Evolutionary conservation across 2,113 vertebrate genomes (phyloP), one percentile per base, ranked within the genome.

Genomic region (Pelodiscus sinensis): DNA sequence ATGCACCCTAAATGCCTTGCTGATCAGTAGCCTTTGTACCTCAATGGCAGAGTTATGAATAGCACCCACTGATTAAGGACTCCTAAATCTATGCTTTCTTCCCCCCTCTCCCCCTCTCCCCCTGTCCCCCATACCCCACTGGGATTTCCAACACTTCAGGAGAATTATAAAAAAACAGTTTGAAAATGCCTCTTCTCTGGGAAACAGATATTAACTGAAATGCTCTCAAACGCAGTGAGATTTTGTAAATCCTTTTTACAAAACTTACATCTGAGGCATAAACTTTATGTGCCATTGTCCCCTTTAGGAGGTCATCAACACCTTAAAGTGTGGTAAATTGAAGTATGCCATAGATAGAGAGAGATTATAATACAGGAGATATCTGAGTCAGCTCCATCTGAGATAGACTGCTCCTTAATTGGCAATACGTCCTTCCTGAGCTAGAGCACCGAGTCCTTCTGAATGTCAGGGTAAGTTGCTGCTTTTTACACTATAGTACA

Each of bases 201-300:
- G 6, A 5, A 4, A 86, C 0, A 4, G 1, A 2, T 5, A 8
- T 68, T 60, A 19, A 44, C 85, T 82, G 21, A 52, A 5, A 35
- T 19, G 4, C 9, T 88, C 85, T 16, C 82, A 2, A 57, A 24
- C 16, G 52, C 1, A 2, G 6, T 2, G 71, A 6, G 11, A 9
- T 75, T 1, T 38, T 65, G 2, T 7, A 19, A 1, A 24, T 31
- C 44, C 1, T 0, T 62, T 82, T 58, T 57, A 14, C 54, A 90
- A 79, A 10, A 55, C 44, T 68, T 57, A 13, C 5, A 14, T 18
- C 2, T 4, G 51, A 12, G 75, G 27, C 51, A 68, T 31, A 19
- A 13, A 57, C 1, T 52, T 84, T 56, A 13, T 79, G 14, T 31
- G 9, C 12, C 2, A 8, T 16, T 44, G 0, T 57, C 25, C 78